Evolutionary conservation across 2,888 invertebrate genomes (phyloP), one percentile per base, ranked within the genome.

Genomic region (Lypha dubia): DNA sequence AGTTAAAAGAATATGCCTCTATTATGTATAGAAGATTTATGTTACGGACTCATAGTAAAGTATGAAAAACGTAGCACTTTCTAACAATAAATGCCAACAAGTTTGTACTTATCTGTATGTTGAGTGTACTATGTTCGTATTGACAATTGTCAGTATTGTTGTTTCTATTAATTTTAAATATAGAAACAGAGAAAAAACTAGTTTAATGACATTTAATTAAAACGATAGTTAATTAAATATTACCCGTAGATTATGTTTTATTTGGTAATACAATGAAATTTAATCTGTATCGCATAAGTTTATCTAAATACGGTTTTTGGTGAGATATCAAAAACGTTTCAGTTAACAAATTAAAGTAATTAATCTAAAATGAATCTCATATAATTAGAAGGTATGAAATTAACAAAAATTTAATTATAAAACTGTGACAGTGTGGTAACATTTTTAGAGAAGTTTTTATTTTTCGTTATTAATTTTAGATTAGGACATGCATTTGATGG

Each of bases 191-290:
- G 32, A n/a, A n/a, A n/a, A 38, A 62, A 53, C 62, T 44, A 70
- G 79, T 79, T 70, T 71, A 63, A 44, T 63, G 71, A n/a, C 22
- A 56, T 79, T 71, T 63, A 70, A 53, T 62, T 32, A 20, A 63
- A 56, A 41, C 41, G 49, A 4, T 62, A 44, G 49, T 79, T 79
- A 70, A 53, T 79, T 60, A 62, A 44, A 62, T 62, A n/a, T 41
- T 51, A 62, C 49, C 51, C 41, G 28, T 35, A 58, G 32, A 28
- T 58, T 76, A 35, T 51, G 32, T 41, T 62, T 5, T 62, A 70
- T 77, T 77, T 77, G 68, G 77, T 20, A 77, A 62, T 20, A 41
- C 11, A 76, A 65, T 65, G 51, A 13, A 76, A 67, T 35, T 13
- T 22, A 62, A 73, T 38, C 71, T 32, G 35, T 32, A 13, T 41